Evolutionary conservation across 2,888 invertebrate genomes (phyloP).

Genomic region (Linnaemya tessellans): DNA sequence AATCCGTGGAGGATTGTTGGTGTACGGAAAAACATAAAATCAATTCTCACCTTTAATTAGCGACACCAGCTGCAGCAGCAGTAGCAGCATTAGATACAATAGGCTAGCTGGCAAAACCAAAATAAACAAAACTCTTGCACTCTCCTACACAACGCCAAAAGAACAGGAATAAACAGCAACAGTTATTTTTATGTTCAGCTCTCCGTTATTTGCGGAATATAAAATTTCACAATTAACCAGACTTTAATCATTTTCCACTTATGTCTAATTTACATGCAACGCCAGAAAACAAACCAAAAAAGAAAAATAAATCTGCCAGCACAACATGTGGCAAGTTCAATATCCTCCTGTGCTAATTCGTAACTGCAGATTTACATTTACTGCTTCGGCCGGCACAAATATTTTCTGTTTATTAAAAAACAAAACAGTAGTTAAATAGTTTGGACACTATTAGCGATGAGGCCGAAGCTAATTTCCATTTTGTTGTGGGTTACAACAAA

Average conservation of each 20-base stretch:
- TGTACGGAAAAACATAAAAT: constrained; percentile 25
- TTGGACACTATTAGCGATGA: constrained; percentile 43
- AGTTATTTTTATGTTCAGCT: neutral
- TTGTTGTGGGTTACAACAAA: constrained; percentile 59
- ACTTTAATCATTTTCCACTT: constrained; percentile 57
- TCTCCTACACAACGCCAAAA: constrained; percentile 35
- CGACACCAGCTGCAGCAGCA: constrained; percentile 5
- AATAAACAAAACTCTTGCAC: constrained; percentile 15
- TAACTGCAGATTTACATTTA: constrained; percentile 7
- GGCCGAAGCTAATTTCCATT: constrained; percentile 65
- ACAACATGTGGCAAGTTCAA: constrained; percentile 54
- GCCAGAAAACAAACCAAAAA: constrained; percentile 2
- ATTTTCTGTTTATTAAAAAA: neutral
- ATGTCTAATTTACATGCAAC: constrained; percentile 68
- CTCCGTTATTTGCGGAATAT: constrained; percentile 21
- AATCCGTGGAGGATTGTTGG: neutral
- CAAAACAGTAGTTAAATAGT: neutral
- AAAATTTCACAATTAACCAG: constrained; percentile 23
- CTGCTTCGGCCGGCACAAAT: constrained; percentile 46
- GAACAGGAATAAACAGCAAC: neutral
- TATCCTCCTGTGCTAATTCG: constrained; percentile 43
- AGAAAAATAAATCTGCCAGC: constrained; percentile 24
- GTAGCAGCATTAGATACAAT: neutral
- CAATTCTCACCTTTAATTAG: constrained; percentile 55
- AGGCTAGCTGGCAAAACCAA: constrained; percentile 3